These are phyloP conservation scores for Plebejus melissa DNA, from an alignment of 2,888 invertebrate genomes.

Conservation along the genomic window DNA sequence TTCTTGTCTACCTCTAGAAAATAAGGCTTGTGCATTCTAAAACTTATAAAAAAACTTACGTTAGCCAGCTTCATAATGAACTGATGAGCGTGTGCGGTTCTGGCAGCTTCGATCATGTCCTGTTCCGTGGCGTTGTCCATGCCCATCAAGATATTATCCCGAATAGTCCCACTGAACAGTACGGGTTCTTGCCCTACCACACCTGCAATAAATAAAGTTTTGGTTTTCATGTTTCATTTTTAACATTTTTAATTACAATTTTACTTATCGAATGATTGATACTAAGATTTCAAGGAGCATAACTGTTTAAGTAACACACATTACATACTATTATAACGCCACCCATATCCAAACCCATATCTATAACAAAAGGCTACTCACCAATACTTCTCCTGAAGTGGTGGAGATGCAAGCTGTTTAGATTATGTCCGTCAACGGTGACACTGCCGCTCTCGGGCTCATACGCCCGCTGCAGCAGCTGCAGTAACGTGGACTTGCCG, in stretches of 20 bases:
- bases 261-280: too few relatives aligned
- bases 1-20: too few relatives aligned
- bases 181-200: slow-evolving; percentile 94
- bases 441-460: slow-evolving; percentile 81
- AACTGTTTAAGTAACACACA: too few relatives aligned
- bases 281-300: too few relatives aligned
- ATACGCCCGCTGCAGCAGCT: slow-evolving; percentile 86
- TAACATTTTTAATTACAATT: too few relatives aligned
- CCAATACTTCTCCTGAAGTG: slow-evolving; percentile 63
- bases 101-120: slow-evolving; percentile 84
- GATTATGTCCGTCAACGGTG: slow-evolving; percentile 80
- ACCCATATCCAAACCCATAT: too few relatives aligned
- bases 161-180: slow-evolving; percentile 89
- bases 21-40: not conserved
- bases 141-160: slow-evolving; percentile 85
- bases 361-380: slow-evolving; percentile 38
- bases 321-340: too few relatives aligned
- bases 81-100: slow-evolving; percentile 86
- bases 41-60: slow-evolving; percentile 52
- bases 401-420: slow-evolving; percentile 81
- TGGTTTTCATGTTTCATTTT: too few relatives aligned
- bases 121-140: slow-evolving; percentile 78
- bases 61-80: slow-evolving; percentile 85
- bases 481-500: slow-evolving; percentile 89
- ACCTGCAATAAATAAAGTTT: slow-evolving; percentile 53